A percentile compares a stretch with the other conserved stretches of the same genome.
Evolutionary conservation across 37 sponge, comb jelly and placozoan species (phyloP).

Genomic region (Geodia barretti): DNA sequence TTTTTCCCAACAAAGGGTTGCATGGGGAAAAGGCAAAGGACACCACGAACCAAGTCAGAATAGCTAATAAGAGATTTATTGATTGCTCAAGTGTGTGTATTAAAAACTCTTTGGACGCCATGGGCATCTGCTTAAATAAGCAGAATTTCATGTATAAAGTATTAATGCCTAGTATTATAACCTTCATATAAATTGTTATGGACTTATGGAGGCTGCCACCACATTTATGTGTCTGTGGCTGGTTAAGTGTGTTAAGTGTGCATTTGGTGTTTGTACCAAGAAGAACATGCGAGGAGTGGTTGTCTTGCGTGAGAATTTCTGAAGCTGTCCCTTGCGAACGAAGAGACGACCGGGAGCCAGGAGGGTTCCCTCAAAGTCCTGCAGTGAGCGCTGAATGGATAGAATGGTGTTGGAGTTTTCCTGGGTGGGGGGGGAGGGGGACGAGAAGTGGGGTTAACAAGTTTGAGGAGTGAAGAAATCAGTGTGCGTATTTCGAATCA

Average conservation of each 20-base stretch:
- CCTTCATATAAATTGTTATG: too few species aligned
- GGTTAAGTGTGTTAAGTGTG: constrained; percentile 6
- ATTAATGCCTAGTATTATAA: too few species aligned
- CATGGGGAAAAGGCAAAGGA: not conserved
- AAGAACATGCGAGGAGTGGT: constrained; percentile 70
- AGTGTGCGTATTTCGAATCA: too few species aligned
- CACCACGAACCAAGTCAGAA: not conserved
- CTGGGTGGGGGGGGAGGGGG: not conserved
- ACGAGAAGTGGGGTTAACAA: too few species aligned
- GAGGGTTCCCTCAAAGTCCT: constrained; percentile 50
- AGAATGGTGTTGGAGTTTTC: constrained; percentile 75
- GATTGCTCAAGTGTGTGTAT: too few species aligned
- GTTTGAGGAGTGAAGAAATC: too few species aligned
- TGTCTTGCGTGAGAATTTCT: constrained; percentile 74
- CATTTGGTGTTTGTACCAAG: constrained; percentile 53
- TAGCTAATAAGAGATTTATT: not conserved
- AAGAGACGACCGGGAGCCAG: constrained; percentile 42
- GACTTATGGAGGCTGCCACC: too few species aligned
- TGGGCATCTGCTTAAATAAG: too few species aligned
- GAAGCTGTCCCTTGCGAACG: constrained; percentile 73
- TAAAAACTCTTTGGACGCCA: too few species aligned
- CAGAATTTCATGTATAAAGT: too few species aligned
- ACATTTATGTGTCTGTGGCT: too few species aligned
- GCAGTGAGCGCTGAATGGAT: constrained; percentile 64
- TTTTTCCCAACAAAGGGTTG: too few species aligned